Percentiles rank a stretch among this genome's conserved stretches.
Evolutionary conservation across 2,888 invertebrate genomes (phyloP).

Genomic region (Chymomyza amoena): DNA sequence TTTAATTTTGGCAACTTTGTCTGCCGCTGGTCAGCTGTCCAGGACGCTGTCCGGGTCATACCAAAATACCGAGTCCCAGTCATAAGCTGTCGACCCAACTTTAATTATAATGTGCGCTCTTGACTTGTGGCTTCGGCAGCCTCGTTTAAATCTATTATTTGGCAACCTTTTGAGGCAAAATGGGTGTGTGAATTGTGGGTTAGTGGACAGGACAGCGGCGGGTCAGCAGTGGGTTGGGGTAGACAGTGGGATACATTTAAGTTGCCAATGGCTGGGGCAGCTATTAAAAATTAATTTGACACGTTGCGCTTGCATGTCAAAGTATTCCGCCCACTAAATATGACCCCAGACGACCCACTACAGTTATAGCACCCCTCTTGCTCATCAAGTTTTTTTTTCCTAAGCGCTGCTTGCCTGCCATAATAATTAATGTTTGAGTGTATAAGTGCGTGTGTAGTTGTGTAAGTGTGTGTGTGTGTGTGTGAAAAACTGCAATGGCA

Average conservation of each 20-base stretch:
- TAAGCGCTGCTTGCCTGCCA: constrained; percentile 69
- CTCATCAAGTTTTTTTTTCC: constrained; percentile 55
- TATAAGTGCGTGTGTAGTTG: constrained; percentile 31
- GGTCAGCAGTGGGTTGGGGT: neutral
- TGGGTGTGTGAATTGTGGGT: neutral
- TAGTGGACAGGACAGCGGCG: no score
- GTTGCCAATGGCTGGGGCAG: constrained; percentile 20
- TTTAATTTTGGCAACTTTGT: constrained; percentile 32
- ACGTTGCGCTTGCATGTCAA: constrained; percentile 70
- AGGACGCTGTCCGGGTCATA: neutral
- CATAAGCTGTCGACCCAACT: constrained; percentile 35
- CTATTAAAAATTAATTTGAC: constrained; percentile 74
- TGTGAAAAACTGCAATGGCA: constrained; percentile 56
- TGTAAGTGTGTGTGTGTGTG: neutral
- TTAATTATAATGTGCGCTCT: constrained; percentile 60
- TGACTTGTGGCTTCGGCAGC: constrained; percentile 23
- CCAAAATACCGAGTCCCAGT: neutral
- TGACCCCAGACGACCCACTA: constrained; percentile 23
- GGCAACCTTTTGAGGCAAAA: constrained; percentile 50
- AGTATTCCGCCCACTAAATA: constrained; percentile 31
- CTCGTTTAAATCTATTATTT: constrained; percentile 75
- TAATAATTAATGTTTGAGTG: constrained; percentile 66
- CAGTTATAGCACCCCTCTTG: neutral
- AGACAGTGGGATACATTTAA: neutral
- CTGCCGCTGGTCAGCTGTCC: neutral